Evolutionary conservation across 1,140 invertebrate species (phyloP).

Genomic region (Drosophila navojoa): DNA sequence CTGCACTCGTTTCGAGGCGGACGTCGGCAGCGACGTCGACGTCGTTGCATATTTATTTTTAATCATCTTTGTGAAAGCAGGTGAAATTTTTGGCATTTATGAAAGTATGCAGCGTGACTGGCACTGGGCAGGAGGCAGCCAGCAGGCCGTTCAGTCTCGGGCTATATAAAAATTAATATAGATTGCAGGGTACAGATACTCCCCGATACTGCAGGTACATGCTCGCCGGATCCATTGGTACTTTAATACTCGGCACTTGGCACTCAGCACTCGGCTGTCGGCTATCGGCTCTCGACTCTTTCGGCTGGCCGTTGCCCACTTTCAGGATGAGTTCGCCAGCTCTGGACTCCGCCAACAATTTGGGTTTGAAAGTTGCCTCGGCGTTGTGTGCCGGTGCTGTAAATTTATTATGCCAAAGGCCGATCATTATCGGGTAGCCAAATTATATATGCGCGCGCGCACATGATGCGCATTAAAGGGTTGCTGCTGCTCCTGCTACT

Average conservation of each 20-base stretch:
- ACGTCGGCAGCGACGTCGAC: slow-evolving; percentile 27
- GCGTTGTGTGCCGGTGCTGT: slow-evolving; percentile 66
- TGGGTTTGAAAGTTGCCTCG: slow-evolving; percentile 61
- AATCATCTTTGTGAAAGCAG: slow-evolving; percentile 83
- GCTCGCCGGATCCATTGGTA: slow-evolving; percentile 4
- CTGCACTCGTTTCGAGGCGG: slow-evolving; percentile 36
- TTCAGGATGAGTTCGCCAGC: slow-evolving; percentile 32
- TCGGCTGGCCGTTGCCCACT: slow-evolving; percentile 16
- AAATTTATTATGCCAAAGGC: slow-evolving; percentile 83
- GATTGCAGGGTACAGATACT: slow-evolving; percentile 75
- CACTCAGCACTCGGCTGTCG: neutral
- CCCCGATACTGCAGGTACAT: slow-evolving; percentile 18
- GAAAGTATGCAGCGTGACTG: slow-evolving; percentile 79
- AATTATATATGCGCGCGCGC: slow-evolving; percentile 82
- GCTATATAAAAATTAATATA: slow-evolving; percentile 81
- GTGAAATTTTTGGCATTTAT: slow-evolving; percentile 83
- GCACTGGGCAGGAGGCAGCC: slow-evolving; percentile 20
- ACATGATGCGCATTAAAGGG: slow-evolving; percentile 80
- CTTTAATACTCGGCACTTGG: slow-evolving; percentile 3
- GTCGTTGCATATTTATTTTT: slow-evolving; percentile 79
- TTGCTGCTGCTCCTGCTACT: slow-evolving; percentile 10
- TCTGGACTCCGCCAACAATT: slow-evolving; percentile 31
- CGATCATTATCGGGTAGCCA: slow-evolving; percentile 83
- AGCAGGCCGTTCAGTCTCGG: slow-evolving; percentile 20
- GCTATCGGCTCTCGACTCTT: slow-evolving; percentile 1